Conservation (phyloP, 2,888 invertebrate species). For the Clepsis dumicolana region DNA sequence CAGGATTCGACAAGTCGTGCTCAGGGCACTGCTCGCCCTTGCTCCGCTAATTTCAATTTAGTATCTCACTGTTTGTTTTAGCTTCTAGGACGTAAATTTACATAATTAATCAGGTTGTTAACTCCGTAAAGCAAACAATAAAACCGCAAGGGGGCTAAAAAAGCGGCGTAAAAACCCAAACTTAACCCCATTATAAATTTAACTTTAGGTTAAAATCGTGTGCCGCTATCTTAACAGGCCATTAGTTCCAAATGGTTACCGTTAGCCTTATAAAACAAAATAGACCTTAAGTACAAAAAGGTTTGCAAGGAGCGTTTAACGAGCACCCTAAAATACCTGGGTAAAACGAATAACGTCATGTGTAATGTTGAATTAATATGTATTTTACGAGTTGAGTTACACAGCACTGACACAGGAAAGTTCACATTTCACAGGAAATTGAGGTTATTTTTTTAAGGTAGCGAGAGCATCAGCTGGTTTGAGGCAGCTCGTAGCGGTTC, state of each 20-base stretch:
- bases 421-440: constrained; percentile 29
- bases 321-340: constrained; percentile 64
- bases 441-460: constrained; percentile 18
- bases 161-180: constrained; percentile 11
- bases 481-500: constrained; percentile 46
- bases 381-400: constrained; percentile 39
- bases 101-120: constrained; percentile 6
- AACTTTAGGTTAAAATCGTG: constrained; percentile 52
- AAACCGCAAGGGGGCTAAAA: neutral
- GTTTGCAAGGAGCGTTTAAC: constrained; percentile 58
- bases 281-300: constrained; percentile 59
- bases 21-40: neutral
- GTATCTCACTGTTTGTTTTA: neutral
- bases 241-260: constrained; percentile 71
- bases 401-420: constrained; percentile 64
- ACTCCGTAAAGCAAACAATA: constrained; percentile 4
- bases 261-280: constrained; percentile 67
- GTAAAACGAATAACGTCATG: constrained; percentile 48
- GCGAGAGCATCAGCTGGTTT: constrained; percentile 33
- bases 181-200: constrained; percentile 25
- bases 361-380: neutral
- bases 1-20: too few species aligned
- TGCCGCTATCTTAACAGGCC: constrained; percentile 76
- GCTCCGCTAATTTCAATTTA: neutral
- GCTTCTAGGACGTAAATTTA: neutral